Base-by-base conservation (phyloP, 2,797 vertebrate species). In the Dallia pectoralis region DNA sequence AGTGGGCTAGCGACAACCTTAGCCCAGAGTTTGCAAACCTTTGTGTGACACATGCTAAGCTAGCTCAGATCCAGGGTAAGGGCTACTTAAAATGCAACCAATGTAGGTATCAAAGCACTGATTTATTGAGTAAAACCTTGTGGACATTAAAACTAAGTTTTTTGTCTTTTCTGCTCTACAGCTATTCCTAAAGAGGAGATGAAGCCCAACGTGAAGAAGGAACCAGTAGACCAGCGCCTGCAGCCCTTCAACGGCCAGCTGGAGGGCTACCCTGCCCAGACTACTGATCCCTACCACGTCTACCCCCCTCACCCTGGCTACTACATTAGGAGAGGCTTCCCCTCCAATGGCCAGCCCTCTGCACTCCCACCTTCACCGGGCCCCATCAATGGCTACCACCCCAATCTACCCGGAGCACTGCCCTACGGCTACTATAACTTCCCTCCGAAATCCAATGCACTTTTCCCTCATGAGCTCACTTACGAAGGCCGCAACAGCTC, bases 291-390 rank as follows among this genome's bases (percentile, higher is more conserved):
- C 0, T 96, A 96, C 89, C 96, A 93, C 77, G 94, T 95, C 77
- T 98, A 96, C 86, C 92, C 95, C 79, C 96, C 95, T 79, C 96
- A 94, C 85, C 94, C 96, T 88, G 95, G 95, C 85, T 97, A 95
- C 95, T 99, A 97, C 95, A 96, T 96, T 95, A 96, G 95, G 91
- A 95, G 96, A 88, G 91, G 91, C 91, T 94, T 96, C 81, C 91
- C 95, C 91, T 91, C 94, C 30, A 87, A 84, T 78, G 88, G 90
- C 87, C 93, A 92, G 83, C 84, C 91, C 85, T 89, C 92, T 89
- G 86, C 91, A 77, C 87, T 88, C 47, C 84, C 91, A 84, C 89
- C 92, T 89, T 84, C 91, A 76, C 87, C 88, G 47, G 89, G 90
- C 81, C 81, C 90, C 56, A 82, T 97, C 82, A 98, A 98, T 1